Evolutionary conservation across 2,888 invertebrate species (phyloP), one percentile per base, ranked within the genome.

Genomic region (Drosophila pegasa): DNA sequence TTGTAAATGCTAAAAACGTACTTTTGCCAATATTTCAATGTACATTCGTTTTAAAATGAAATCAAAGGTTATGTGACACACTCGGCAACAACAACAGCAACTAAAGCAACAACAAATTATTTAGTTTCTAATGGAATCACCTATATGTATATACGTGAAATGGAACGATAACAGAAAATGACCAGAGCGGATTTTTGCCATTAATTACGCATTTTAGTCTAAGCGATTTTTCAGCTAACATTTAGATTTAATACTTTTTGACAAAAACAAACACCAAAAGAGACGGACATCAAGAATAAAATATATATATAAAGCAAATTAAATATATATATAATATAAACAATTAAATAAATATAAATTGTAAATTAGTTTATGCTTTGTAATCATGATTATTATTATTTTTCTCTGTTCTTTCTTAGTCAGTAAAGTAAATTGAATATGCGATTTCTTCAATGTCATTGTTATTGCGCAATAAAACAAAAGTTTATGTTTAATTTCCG

Each of bases 191-290:
- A 85, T 78, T 80, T 84, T 87, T 83, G 83, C 83, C 83, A 83
- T 83, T 87, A 85, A 74, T 78, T 78, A 75, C 87, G 87, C 87
- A 85, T 85, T 83, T 83, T 74, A 70, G 67, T 65, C 57, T 83
- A 87, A 86, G 81, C 80, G 51, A 68, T 69, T 71, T 68, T 65
- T 82, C 71, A 58, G 79, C 66, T 74, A 78, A 74, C 41, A 61
- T 56, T 77, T 68, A 72, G 58, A 73, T 52, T 33, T 58, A 64
- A 71, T 40, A 43, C 37, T 45, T 58, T 54, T 59, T 54, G 57
- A 73, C 58, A 72, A 66, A 58, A 40, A 60, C 25, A 74, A 75
- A 75, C 67, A 80, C 83, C 67, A 84, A 80, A 80, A 74, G 64
- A 65, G 63, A 81, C 60, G 64, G 50, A 73, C 63, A 58, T 75